Evolutionary conservation across 2,797 vertebrate species (phyloP).

Genomic region (Rhinella marina): DNA sequence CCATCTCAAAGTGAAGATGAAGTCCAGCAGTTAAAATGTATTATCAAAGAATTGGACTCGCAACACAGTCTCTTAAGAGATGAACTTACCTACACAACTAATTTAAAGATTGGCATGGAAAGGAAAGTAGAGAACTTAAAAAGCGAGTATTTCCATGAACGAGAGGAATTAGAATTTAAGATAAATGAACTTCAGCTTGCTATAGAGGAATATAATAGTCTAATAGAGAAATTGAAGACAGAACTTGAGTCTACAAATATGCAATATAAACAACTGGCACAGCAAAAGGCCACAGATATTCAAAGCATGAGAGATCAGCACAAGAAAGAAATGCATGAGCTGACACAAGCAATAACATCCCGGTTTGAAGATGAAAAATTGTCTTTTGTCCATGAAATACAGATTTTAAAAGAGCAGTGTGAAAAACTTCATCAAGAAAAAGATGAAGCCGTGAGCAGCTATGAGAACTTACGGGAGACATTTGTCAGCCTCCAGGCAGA

Average conservation of each 20-base stretch:
- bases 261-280: slow-evolving; percentile 59
- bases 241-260: slow-evolving; percentile 71
- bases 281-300: slow-evolving; percentile 71
- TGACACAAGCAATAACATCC: slow-evolving; percentile 71
- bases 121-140: slow-evolving; percentile 82
- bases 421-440: slow-evolving; percentile 80
- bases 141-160: slow-evolving; percentile 89
- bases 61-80: slow-evolving; percentile 90
- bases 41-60: slow-evolving; percentile 84
- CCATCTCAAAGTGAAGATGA: slow-evolving; percentile 66
- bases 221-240: slow-evolving; percentile 76
- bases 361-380: slow-evolving; percentile 74
- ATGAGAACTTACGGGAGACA: slow-evolving; percentile 80
- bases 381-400: slow-evolving; percentile 72
- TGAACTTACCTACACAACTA: slow-evolving; percentile 88
- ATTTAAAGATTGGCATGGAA: slow-evolving; percentile 90
- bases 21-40: slow-evolving; percentile 71
- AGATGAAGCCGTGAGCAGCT: slow-evolving; percentile 80
- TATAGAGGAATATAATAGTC: slow-evolving; percentile 79
- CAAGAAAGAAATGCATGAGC: slow-evolving; percentile 72
- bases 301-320: slow-evolving; percentile 71
- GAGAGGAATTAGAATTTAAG: slow-evolving; percentile 95
- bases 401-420: slow-evolving; percentile 77
- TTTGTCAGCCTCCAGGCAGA: slow-evolving; percentile 84
- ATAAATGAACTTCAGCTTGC: slow-evolving; percentile 90